Evolutionary conservation across 2,888 invertebrate genomes (phyloP), one percentile per base, ranked within the genome.

Genomic region (Lasioglossum zephyrum): DNA sequence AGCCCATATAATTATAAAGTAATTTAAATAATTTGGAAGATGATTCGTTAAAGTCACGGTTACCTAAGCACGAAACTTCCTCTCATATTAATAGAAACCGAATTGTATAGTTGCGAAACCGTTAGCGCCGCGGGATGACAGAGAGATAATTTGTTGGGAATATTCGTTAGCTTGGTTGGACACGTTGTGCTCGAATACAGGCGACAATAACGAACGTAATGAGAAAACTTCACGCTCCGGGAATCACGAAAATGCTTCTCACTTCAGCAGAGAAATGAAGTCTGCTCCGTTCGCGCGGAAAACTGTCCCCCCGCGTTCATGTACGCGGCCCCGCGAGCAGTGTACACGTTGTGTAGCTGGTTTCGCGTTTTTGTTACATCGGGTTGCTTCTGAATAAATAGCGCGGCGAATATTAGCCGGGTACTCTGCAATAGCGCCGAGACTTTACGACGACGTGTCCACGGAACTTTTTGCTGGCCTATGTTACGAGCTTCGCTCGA

Each of bases 201-300:
- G 39, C 41, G 70, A 41, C 41, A 70, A 70, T 70, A 41, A 41
- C n/a, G 70, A 57, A 31, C 8, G 8, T 31, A 41, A 60, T 41
- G 70, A 70, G 44, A 72, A 70, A 70, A 78, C 49, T 84, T 78
- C 70, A 36, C 26, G 60, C n/a, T 36, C 36, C 26, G 18, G 60
- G 49, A 57, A 74, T 16, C 49, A 9, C 26, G 49, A 41, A 70
- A 84, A 72, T 74, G 49, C 74, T 84, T 69, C 73, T n/a, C 26
- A 72, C 69, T 41, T 41, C n/a, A 11, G n/a, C 11, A 13, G 4
- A 70, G 70, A n/a, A 70, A 41, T 22, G 41, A 41, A 70, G 39
- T n/a, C 70, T 11, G 41, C 22, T n/a, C 6, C 6, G 41, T 41
- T 70, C 70, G 39, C 13, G 22, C n/a, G 70, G 41, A 70, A 41